Evolutionary conservation across 2,113 vertebrate genomes (phyloP).

Genomic region (Muntiacus muntjak): DNA sequence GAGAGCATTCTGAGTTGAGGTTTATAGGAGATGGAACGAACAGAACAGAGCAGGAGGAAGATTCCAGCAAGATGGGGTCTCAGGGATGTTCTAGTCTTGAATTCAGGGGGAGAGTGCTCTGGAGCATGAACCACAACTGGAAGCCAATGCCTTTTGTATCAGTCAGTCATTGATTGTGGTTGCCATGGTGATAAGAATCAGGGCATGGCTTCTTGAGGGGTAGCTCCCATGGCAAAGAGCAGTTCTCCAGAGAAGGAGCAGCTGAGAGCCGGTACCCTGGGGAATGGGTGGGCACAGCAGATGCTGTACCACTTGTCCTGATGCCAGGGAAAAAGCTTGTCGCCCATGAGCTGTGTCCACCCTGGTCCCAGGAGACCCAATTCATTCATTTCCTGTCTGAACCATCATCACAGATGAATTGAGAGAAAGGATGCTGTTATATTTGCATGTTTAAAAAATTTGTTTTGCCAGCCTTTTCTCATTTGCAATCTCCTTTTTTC

Average conservation of each 20-base stretch:
- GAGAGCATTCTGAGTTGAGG: neutral
- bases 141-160: neutral
- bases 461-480: neutral
- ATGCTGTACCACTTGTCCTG: neutral
- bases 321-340: neutral
- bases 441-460: neutral
- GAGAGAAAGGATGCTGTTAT: neutral
- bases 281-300: neutral
- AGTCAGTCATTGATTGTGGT: neutral
- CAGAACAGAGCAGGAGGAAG: neutral
- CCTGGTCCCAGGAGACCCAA: too few species aligned
- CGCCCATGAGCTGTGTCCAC: neutral
- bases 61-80: neutral
- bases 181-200: too few species aligned
- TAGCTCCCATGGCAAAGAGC: neutral
- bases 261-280: rapidly evolving
- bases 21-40: neutral
- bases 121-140: neutral
- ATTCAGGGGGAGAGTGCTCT: neutral
- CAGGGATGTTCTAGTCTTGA: neutral
- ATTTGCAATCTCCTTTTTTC: neutral
- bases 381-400: neutral
- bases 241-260: neutral
- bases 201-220: neutral
- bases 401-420: neutral